A percentile compares a stretch with the other conserved stretches of the same genome.
Conservation (phyloP, 2,888 invertebrate species). For the Psylliodes chrysocephalus region DNA sequence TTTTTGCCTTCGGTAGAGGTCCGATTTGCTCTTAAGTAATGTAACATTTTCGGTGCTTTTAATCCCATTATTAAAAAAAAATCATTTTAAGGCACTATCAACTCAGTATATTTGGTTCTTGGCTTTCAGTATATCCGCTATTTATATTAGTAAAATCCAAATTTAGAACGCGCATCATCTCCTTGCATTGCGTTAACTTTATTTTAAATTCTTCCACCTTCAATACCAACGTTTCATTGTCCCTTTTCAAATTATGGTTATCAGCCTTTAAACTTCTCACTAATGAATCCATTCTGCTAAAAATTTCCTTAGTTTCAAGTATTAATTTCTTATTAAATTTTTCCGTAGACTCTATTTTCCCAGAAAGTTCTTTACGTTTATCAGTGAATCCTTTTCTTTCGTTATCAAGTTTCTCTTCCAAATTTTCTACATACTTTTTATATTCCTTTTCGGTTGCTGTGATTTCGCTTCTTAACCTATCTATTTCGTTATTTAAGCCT, state of each 20-base stretch:
- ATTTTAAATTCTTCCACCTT: constrained; percentile 57
- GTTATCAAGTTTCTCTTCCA: constrained; percentile 35
- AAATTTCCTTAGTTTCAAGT: constrained; percentile 71
- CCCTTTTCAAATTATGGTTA: constrained; percentile 66
- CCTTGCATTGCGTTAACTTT: constrained; percentile 50
- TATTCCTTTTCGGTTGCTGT: constrained; percentile 54
- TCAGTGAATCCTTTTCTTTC: constrained; percentile 38
- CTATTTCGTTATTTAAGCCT: constrained; percentile 46
- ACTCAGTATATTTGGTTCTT: not conserved
- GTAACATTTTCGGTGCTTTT: too few species aligned
- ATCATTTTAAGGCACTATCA: too few species aligned
- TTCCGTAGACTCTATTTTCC: constrained; percentile 70
- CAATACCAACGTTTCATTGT: constrained; percentile 61
- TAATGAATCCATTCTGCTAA: constrained; percentile 70
- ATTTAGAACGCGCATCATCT: constrained; percentile 4
- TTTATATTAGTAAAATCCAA: constrained; percentile 32
- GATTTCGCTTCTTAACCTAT: constrained; percentile 53
- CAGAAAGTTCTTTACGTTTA: constrained; percentile 67
- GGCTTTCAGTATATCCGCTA: not conserved
- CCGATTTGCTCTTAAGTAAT: too few species aligned
- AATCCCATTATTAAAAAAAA: too few species aligned
- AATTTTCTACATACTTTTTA: constrained; percentile 33
- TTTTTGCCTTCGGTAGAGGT: too few species aligned
- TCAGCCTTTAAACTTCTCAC: constrained; percentile 69
- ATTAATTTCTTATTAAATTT: constrained; percentile 73